These are phyloP conservation scores for Mimachlamys varia DNA, from an alignment of 2,888 invertebrate species.

Conservation along the genomic window DNA sequence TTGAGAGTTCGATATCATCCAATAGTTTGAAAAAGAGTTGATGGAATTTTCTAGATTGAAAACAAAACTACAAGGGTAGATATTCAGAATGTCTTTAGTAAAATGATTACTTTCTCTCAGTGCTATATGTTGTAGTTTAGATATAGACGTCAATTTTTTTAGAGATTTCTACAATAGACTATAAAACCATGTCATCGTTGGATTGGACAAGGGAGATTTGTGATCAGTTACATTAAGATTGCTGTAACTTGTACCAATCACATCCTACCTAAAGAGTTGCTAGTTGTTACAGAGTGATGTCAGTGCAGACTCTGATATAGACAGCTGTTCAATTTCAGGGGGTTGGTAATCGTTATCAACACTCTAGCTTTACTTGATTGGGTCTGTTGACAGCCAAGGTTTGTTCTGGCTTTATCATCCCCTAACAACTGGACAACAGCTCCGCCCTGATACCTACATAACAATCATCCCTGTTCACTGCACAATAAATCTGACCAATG, in stretches of 20 bases:
- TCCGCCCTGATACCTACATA: background rate
- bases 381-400: background rate
- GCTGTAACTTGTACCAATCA: background rate
- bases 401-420: background rate
- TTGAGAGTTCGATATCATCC: too few species aligned
- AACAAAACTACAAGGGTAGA: too few species aligned
- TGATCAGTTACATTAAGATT: background rate
- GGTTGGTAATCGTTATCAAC: background rate
- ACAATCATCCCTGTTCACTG: background rate
- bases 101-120: background rate
- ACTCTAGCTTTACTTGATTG: background rate
- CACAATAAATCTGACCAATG: background rate
- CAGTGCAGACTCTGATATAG: background rate
- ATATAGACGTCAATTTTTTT: background rate
- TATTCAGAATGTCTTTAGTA: too few species aligned
- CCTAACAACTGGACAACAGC: background rate
- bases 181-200: background rate
- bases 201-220: background rate
- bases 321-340: constrained; percentile 9
- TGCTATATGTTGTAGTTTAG: background rate
- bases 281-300: background rate
- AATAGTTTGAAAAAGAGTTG: too few species aligned
- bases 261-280: background rate
- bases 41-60: too few species aligned
- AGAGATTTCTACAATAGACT: too few species aligned